phyloP scores from a whole-genome alignment of 2,113 vertebrate species.

The Lontra canadensis region DNA sequence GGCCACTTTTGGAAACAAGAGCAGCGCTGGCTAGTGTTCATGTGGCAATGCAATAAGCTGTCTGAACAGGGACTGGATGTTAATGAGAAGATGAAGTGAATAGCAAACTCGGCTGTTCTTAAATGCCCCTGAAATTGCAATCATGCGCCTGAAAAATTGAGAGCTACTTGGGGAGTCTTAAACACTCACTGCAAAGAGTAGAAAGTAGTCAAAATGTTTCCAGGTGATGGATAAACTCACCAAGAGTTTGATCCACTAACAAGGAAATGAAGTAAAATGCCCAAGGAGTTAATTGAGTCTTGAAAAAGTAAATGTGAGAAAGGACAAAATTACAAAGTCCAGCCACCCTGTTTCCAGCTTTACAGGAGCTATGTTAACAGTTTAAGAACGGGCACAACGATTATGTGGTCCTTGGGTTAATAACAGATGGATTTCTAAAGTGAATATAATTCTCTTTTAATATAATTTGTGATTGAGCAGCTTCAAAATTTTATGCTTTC shows the following conservation, averaged over 20 bases:
- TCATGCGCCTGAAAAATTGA: constrained; percentile 39
- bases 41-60: neutral
- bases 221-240: constrained; percentile 49
- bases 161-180: constrained; percentile 51
- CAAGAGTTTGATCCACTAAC: constrained; percentile 42
- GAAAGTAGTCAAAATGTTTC: constrained; percentile 18
- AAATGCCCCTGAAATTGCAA: constrained; percentile 57
- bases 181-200: neutral
- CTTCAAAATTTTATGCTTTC: constrained; percentile 9
- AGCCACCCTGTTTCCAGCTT: neutral
- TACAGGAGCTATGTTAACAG: neutral
- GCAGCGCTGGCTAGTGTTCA: neutral
- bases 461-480: constrained; percentile 24
- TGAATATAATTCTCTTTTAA: neutral
- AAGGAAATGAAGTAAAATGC: neutral
- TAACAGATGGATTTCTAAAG: constrained; percentile 12
- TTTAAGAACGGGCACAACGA: neutral
- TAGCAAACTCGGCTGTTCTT: neutral
- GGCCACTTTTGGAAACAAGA: constrained; percentile 9
- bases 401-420: neutral
- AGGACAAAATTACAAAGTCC: neutral
- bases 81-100: constrained; percentile 52
- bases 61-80: neutral
- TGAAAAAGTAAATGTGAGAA: constrained; percentile 20
- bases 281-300: neutral